A percentile compares a stretch with the other conserved stretches of the same genome.
phyloP scores from a whole-genome alignment of 1,140 invertebrate species.

The Eurosta solidaginis region DNA sequence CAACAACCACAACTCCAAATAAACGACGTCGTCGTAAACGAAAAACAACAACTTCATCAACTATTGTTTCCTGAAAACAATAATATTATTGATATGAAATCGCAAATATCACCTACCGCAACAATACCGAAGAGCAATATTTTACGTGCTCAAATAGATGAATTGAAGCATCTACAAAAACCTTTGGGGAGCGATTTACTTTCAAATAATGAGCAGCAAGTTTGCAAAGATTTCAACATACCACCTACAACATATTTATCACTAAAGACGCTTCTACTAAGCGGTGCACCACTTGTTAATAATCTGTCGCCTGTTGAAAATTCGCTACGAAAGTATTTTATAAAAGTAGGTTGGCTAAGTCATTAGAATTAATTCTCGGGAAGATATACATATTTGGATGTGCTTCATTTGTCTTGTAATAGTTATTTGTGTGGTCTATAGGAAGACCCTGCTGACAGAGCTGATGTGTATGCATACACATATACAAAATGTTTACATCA shows the following conservation, averaged over 20 bases:
- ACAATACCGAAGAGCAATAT: constrained; percentile 43
- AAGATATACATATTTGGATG: not conserved
- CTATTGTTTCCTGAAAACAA: constrained; percentile 23
- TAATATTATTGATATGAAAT: constrained; percentile 32
- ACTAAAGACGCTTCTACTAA: constrained; percentile 63
- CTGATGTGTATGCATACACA: no score
- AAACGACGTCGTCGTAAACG: constrained; percentile 40
- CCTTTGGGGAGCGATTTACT: constrained; percentile 57
- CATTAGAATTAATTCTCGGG: constrained; percentile 41
- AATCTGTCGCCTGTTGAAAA: constrained; percentile 50
- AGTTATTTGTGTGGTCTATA: no score
- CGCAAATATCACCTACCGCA: constrained; percentile 34
- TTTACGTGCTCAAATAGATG: constrained; percentile 52
- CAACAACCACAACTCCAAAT: constrained; percentile 33
- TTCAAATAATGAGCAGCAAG: constrained; percentile 59
- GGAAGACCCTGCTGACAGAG: no score
- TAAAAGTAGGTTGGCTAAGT: constrained; percentile 58
- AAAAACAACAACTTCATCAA: constrained; percentile 32
- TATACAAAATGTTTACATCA: no score
- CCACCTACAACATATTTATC: constrained; percentile 65
- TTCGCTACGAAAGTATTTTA: constrained; percentile 56
- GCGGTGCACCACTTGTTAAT: constrained; percentile 50
- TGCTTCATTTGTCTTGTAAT: no score
- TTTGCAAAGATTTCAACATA: constrained; percentile 64
- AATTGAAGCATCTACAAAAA: constrained; percentile 48